Conservation (phyloP, 2,797 vertebrate species). For the Periparus ater region DNA sequence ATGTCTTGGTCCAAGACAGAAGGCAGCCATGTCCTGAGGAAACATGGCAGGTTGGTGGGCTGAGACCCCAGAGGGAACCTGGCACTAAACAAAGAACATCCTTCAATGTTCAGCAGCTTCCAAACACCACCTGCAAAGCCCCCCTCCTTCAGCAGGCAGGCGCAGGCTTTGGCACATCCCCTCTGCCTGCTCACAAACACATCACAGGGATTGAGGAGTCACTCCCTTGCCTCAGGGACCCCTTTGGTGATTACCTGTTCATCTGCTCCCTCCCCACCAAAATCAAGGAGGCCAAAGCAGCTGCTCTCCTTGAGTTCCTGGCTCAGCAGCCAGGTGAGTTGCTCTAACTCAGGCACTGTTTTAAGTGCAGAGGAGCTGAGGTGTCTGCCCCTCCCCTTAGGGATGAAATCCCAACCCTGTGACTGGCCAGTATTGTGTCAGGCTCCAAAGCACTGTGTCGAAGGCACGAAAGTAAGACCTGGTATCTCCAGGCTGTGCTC, state of each 20-base stretch:
- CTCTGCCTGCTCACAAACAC: background rate
- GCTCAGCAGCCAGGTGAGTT: background rate
- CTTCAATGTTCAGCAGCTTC: fast-evolving
- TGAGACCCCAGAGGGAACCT: background rate
- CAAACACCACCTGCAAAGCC: background rate
- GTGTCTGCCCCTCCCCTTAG: background rate
- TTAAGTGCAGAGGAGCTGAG: background rate
- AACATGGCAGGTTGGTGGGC: background rate
- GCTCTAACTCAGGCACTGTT: background rate
- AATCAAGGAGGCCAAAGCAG: background rate
- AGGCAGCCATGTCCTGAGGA: background rate
- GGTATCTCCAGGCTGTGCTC: background rate
- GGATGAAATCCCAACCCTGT: background rate
- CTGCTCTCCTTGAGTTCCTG: background rate
- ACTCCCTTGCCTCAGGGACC: background rate
- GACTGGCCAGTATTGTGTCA: background rate
- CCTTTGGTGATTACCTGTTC: background rate
- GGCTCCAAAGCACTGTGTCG: background rate
- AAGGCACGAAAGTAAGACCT: constrained; percentile 40
- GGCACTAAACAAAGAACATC: background rate
- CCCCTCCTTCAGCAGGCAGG: background rate
- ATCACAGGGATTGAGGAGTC: background rate
- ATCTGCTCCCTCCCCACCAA: background rate
- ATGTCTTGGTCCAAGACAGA: constrained; percentile 1
- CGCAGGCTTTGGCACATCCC: background rate